Percentiles rank a stretch among this genome's conserved stretches.
Conservation (phyloP, 2,113 vertebrate genomes). For the Geococcyx californianus region DNA sequence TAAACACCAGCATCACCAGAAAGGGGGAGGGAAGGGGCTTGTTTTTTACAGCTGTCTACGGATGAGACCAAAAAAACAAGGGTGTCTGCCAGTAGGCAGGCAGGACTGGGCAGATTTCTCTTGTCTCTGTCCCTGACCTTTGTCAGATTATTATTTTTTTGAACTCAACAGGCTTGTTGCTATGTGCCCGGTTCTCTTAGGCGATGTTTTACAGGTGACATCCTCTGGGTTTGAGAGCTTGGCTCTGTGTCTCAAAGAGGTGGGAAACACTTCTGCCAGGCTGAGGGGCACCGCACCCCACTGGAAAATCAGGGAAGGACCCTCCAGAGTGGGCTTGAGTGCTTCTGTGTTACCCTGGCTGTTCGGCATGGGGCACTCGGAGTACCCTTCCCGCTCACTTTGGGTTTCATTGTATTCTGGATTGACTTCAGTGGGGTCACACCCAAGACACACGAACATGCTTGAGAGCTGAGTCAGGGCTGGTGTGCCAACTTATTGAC, state of each 20-base stretch:
- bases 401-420: background rate
- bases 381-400: background rate
- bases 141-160: background rate
- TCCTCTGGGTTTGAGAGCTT: background rate
- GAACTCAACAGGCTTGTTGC: background rate
- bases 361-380: background rate
- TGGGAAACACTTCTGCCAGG: background rate
- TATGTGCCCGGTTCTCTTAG: background rate
- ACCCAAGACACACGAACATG: background rate
- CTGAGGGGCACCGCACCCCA: background rate
- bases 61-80: background rate
- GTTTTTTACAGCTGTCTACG: background rate
- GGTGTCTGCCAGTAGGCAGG: background rate
- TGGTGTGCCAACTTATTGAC: background rate
- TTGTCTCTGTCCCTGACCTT: background rate
- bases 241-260: background rate
- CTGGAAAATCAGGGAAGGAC: background rate
- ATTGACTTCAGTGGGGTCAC: background rate
- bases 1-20: background rate
- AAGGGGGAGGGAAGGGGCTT: background rate
- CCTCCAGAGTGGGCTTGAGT: accelerated
- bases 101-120: background rate
- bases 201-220: background rate
- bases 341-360: background rate
- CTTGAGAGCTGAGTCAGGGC: constrained; percentile 49